Evolutionary conservation across 2,797 vertebrate genomes (phyloP).

Genomic region (Myotis daubentonii): DNA sequence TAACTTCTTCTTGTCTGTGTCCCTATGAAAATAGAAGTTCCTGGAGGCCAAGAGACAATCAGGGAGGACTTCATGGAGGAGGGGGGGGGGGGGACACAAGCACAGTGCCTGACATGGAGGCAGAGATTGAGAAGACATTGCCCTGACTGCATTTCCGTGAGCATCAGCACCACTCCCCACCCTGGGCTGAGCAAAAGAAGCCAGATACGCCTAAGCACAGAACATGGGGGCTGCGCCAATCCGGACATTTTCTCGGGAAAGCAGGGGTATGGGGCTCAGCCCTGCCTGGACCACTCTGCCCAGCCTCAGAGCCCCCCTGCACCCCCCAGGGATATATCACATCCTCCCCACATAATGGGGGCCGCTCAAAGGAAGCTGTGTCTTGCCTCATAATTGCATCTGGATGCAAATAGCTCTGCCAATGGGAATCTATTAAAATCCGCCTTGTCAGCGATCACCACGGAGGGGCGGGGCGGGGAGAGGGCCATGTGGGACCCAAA

Average conservation of each 20-base stretch:
- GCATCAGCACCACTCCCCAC: background rate
- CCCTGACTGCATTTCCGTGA: background rate
- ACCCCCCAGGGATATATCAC: background rate
- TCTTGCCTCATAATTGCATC: slow-evolving; percentile 85
- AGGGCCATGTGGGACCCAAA: slow-evolving; percentile 73
- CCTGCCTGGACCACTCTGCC: background rate
- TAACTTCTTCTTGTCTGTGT: background rate
- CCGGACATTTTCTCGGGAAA: background rate
- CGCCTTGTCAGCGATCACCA: slow-evolving; percentile 81
- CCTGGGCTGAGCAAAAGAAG: background rate
- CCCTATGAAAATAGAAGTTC: background rate
- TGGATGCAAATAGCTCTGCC: slow-evolving; percentile 84
- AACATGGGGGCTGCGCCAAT: fast-evolving
- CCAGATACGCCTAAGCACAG: fast-evolving
- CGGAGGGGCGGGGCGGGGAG: background rate
- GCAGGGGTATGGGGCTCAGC: background rate
- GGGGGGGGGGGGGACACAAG: background rate
- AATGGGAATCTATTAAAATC: slow-evolving; percentile 86
- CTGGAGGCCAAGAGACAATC: background rate
- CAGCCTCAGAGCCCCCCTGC: background rate
- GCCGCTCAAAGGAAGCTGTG: slow-evolving; percentile 76
- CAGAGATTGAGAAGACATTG: background rate
- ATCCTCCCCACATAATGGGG: background rate
- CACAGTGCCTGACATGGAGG: fast-evolving
- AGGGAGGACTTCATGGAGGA: no score